Evolutionary conservation across 92 coral and sea anemone species (phyloP), one percentile per base, ranked within the genome.

Genomic region (Virgularia gustaviana): DNA sequence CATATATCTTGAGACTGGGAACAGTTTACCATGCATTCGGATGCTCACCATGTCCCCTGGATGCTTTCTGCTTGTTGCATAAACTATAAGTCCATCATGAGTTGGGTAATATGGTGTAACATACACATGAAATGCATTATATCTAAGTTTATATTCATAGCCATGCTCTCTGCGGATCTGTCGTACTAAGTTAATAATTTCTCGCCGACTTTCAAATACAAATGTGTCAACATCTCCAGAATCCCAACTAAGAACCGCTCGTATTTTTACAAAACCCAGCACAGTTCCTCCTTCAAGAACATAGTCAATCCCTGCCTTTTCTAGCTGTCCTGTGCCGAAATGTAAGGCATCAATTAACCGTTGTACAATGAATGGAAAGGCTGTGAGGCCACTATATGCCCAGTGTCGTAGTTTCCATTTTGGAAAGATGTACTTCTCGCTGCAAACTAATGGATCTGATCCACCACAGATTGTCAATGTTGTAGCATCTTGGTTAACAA

Each of bases 331-430:
- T 15, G 75, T 2, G 10, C 75, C 75, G 34, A 68, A 68, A 19
- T 49, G 45, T 22, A 68, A 32, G 45, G 75, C 75, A 28, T 68
- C 75, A 1, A 30, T 49, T 32, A 68, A 49, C 19, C 75, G 75
- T 35, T 68, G 25, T 4, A 49, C 36, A 22, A 68, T 49, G 31
- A 68, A 68, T 9, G 75, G 75, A 34, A 68, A 68, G 4, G 75
- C 75, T 1, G 75, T 68, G 11, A 68, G 75, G 7, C 75, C 75
- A 16, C 75, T 68, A 45, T 68, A 68, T 0, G 75, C 75, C 75
- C 75, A 68, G 24, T 68, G 75, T 34, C 45, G 31, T 3, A 68
- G 61, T 20, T 68, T 68, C 75, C 75, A 68, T 12, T 68, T 68
- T 5, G 75, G 75, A 33, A 68, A 68, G 19, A 68, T 47, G 55